These are phyloP conservation scores for Gryllus longicercus DNA, from an alignment of 2,888 invertebrate genomes.

Conservation along the genomic window DNA sequence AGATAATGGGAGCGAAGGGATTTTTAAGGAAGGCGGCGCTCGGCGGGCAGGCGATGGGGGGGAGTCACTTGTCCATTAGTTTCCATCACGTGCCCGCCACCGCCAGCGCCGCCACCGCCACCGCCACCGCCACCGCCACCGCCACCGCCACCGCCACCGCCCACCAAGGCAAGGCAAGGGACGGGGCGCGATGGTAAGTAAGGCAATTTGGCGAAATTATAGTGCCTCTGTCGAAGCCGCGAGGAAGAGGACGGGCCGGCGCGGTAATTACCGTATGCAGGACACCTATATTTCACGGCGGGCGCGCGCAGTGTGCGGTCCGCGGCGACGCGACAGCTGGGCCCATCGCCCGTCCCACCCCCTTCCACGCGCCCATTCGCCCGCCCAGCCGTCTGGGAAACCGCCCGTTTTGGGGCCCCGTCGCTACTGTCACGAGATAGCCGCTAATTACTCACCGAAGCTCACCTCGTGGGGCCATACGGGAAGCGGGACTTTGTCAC, in stretches of 20 bases:
- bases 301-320: slow-evolving; percentile 1
- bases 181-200: neutral
- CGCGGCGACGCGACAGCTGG: neutral
- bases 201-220: slow-evolving; percentile 17
- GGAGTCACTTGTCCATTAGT: neutral
- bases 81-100: neutral
- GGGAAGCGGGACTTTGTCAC: too few relatives aligned
- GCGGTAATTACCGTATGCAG: neutral
- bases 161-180: neutral
- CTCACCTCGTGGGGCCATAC: too few relatives aligned
- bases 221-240: slow-evolving; percentile 1
- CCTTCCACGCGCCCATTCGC: too few relatives aligned
- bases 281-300: slow-evolving; percentile 1
- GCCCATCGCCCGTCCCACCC: too few relatives aligned
- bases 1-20: neutral
- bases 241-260: neutral
- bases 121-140: too few relatives aligned
- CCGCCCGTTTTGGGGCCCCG: too few relatives aligned
- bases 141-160: too few relatives aligned
- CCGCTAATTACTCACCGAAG: too few relatives aligned
- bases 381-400: too few relatives aligned
- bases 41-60: neutral
- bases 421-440: too few relatives aligned
- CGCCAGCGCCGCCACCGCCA: too few relatives aligned
- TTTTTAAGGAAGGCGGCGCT: neutral